phyloP scores from a whole-genome alignment of 1,140 invertebrate genomes.

The Arion vulgaris region DNA sequence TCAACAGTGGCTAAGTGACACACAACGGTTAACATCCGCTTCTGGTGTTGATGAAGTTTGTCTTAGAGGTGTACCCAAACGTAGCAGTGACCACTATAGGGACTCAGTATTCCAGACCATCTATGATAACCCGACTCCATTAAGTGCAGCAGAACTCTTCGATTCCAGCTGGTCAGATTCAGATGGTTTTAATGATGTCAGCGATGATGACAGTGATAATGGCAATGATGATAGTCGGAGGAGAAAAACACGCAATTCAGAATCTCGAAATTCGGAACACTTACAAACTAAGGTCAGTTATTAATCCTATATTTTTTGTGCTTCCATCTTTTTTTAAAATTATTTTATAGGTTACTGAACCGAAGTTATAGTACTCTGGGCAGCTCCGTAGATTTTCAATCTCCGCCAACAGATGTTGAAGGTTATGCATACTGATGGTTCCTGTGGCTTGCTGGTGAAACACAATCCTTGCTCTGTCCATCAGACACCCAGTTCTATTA shows the following conservation, averaged over 20 bases:
- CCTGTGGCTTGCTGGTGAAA: too few relatives aligned
- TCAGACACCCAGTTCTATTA: too few relatives aligned
- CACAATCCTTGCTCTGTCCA: too few relatives aligned
- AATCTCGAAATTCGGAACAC: conserved; percentile 17
- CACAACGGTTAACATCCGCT: neutral
- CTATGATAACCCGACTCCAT: conserved; percentile 21
- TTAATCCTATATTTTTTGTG: neutral
- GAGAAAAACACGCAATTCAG: neutral
- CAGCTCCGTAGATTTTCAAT: too few relatives aligned
- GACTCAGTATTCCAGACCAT: conserved; percentile 29
- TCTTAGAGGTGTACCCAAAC: conserved; percentile 17
- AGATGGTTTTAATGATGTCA: conserved; percentile 50
- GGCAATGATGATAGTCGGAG: neutral
- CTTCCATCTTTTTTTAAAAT: conserved; percentile 6
- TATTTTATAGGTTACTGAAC: too few relatives aligned
- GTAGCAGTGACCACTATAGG: conserved; percentile 36
- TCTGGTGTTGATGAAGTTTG: conserved; percentile 23
- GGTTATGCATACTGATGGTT: too few relatives aligned
- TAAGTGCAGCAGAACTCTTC: conserved; percentile 57
- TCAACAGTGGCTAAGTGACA: conserved; percentile 30
- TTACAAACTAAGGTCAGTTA: conserved; percentile 4
- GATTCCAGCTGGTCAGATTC: conserved; percentile 63
- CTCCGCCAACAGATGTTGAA: too few relatives aligned
- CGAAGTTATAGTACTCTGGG: too few relatives aligned
- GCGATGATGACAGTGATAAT: conserved; percentile 44